Base-by-base conservation (phyloP, 2,113 vertebrate species). In the Phainopepla nitens region DNA sequence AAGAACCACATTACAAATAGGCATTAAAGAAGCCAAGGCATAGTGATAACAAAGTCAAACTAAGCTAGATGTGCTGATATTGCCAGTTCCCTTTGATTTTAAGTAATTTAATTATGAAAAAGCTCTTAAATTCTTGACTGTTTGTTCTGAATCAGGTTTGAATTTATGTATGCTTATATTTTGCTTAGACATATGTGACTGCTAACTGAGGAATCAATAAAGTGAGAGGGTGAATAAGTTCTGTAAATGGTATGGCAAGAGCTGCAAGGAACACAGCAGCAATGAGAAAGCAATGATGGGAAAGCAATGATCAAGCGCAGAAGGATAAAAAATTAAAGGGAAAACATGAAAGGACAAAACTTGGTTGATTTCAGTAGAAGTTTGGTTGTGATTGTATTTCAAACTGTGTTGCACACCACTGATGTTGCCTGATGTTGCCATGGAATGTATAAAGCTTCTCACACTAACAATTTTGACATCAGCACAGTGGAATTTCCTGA, bases 401-500 rank as follows among this genome's bases (percentile, higher is more conserved):
- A 81, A n/a, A 73, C 8, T 35, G 21, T 75, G 17, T 23, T 39
- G 6, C 0, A 0, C 10, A 42, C 10, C 2, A 0, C n/a, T 53
- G 49, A 39, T 51, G 15, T 35, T 68, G 4, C 10, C 49, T 62
- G 49, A 25, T 4, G 28, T 15, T 41, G 17, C 9, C 10, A 15
- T n/a, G 33, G 45, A 62, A 54, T 6, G 14, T 5, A 21, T 10
- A 60, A 66, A 77, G 13, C 15, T 77, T 93, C 29, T 72, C 44
- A 25, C 10, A 8, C 7, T 42, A 9, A 15, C 64, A 6, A 29
- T 58, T 75, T 29, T 47, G 53, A 56, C 16, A 68, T 5, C 16
- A 49, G 13, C 8, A 22, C 13, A 53, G 27, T 0, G 0, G 11
- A 8, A 69, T 85, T 88, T 82, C 50, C 56, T 4, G 1, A 45